Conservation (phyloP, 2,888 invertebrate genomes). For the Tetragonisca angustula region DNA sequence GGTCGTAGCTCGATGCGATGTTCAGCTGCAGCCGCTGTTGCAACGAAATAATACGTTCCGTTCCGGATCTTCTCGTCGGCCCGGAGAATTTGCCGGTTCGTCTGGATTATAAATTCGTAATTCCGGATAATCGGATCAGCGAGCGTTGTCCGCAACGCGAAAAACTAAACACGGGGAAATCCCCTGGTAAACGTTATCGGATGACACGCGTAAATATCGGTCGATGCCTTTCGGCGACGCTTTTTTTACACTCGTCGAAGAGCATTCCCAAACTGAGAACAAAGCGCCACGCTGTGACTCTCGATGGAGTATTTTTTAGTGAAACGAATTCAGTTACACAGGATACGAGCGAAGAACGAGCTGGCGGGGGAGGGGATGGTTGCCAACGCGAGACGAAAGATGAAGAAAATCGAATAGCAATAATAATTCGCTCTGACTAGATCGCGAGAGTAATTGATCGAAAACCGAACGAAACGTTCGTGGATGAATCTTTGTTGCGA, state of each 20-base stretch:
- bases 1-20: not conserved
- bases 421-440: no score
- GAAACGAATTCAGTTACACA: slow-evolving; percentile 27
- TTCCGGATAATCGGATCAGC: slow-evolving; percentile 62
- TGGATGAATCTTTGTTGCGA: no score
- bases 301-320: slow-evolving; percentile 20
- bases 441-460: no score
- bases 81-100: slow-evolving; percentile 48
- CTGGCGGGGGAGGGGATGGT: no score
- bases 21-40: not conserved
- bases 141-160: slow-evolving; percentile 27
- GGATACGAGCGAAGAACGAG: not conserved
- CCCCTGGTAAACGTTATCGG: slow-evolving; percentile 60
- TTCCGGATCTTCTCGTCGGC: slow-evolving; percentile 27
- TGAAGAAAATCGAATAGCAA: no score
- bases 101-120: slow-evolving; percentile 67
- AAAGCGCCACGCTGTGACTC: slow-evolving; percentile 23
- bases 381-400: no score
- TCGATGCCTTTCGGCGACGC: slow-evolving; percentile 19
- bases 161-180: slow-evolving; percentile 50
- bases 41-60: slow-evolving; percentile 43
- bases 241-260: slow-evolving; percentile 17
- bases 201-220: slow-evolving; percentile 48
- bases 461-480: no score
- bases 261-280: slow-evolving; percentile 14